A percentile compares a stretch with the other conserved stretches of the same genome.
Conservation (phyloP, 2,888 invertebrate genomes). For the Bimastos eiseni region DNA sequence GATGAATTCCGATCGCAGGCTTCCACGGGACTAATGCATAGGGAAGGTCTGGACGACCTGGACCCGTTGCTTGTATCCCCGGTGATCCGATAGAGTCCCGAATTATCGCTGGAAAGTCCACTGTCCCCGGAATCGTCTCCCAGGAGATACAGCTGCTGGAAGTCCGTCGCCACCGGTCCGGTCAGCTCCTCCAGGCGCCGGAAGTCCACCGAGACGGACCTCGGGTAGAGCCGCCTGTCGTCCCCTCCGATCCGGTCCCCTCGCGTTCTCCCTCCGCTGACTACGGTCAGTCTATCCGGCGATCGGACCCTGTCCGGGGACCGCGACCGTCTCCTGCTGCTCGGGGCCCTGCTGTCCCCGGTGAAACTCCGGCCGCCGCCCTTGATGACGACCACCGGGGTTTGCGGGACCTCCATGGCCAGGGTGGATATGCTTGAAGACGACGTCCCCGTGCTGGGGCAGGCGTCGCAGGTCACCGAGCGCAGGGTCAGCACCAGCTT, state of each 20-base stretch:
- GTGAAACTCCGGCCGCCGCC: neutral
- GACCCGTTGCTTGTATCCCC: neutral
- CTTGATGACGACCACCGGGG: constrained; percentile 20
- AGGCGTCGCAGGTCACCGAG: neutral
- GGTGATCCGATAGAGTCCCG: constrained; percentile 33
- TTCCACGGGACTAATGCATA: neutral
- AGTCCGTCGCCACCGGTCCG: neutral
- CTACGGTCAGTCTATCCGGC: neutral
- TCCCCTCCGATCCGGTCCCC: neutral
- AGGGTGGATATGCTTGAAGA: constrained; percentile 14
- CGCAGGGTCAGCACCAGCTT: constrained; percentile 27
- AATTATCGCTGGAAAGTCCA: constrained; percentile 39
- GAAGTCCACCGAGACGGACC: constrained; percentile 16
- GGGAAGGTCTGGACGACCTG: neutral
- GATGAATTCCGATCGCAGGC: neutral
- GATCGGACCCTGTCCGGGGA: neutral
- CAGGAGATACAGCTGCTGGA: neutral
- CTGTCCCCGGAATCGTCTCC: constrained; percentile 38
- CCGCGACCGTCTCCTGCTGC: neutral
- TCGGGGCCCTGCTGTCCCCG: neutral
- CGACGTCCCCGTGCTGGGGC: neutral
- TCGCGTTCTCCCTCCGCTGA: neutral
- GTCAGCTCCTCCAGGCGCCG: constrained; percentile 1
- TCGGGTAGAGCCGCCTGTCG: neutral
- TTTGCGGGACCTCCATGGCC: constrained; percentile 17